Base-by-base conservation (phyloP, 1,140 invertebrate species). In the Pseudachorutes palmiensis region DNA sequence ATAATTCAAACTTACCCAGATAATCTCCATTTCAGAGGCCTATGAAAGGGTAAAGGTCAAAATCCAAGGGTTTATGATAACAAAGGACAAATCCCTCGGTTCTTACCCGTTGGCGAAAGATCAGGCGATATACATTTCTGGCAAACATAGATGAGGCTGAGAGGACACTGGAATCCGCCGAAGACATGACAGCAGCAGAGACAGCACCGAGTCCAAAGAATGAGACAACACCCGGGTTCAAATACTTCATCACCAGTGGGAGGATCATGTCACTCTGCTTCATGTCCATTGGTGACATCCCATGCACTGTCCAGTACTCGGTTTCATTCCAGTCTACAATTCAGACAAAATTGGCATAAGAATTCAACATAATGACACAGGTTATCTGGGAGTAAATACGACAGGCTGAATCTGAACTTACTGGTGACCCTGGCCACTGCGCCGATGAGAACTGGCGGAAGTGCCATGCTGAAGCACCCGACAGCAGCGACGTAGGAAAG, bases 131-230 rank as follows among this genome's bases (percentile, higher is more conserved):
- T 57, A 91, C 83, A 76, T 91, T 91, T 66, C 87, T 81, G n/a
- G 88, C 84, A 78, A 90, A 90, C 87, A 91, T 88, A 19, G 87
- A 87, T 72, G 86, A 85, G 16, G 88, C 87, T 5, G 86, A 84
- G 1, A 91, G 78, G 57, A 91, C 85, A 61, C 87, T 87, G 1
- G 88, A 89, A 76, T 90, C 88, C 1, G 88, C 88, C 5, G 88
- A 90, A 2, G 87, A 88, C 88, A 91, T 89, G 1, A 89, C 86
- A n/a, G 88, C 87, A 2, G 88, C 88, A 1, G 87, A 87, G 29
- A 91, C 86, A 2, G 88, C 87, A 12, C 88, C 88, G 1, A 91
- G 80, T n/a, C 88, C 89, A 77, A 86, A 78, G 72, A 87, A 86
- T 29, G 85, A 79, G 26, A 88, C 82, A 68, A 82, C 80, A 76